Evolutionary conservation across 2,888 invertebrate species (phyloP).

Genomic region (Clunio marinus): DNA sequence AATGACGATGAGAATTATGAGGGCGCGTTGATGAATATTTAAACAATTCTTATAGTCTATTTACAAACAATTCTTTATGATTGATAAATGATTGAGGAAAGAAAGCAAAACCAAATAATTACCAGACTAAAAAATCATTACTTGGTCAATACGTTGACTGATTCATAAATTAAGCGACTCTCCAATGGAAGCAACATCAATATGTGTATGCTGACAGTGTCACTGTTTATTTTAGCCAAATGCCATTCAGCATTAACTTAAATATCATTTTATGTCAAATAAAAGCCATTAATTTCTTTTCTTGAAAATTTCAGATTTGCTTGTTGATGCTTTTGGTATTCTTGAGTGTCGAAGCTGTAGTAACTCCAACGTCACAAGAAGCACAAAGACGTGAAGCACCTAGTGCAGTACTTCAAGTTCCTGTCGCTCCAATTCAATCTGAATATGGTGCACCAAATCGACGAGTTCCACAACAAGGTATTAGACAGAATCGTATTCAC

Average conservation of each 20-base stretch:
- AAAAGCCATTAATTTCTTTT: neutral
- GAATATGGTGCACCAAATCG: constrained; percentile 52
- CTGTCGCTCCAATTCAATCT: constrained; percentile 42
- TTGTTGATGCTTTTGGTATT: neutral
- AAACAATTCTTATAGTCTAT: neutral
- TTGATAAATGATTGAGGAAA: neutral
- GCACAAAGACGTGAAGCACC: constrained; percentile 36
- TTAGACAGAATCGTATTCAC: neutral
- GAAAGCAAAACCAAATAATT: neutral
- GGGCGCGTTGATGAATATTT: constrained; percentile 8
- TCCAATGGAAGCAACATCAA: too few species aligned
- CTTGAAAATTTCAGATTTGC: too few species aligned
- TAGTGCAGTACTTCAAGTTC: neutral
- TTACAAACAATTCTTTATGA: constrained; percentile 3
- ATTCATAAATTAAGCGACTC: too few species aligned
- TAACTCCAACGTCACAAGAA: constrained; percentile 29
- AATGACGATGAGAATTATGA: neutral
- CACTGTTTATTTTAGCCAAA: too few species aligned
- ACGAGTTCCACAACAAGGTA: constrained; percentile 45
- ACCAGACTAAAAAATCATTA: too few species aligned
- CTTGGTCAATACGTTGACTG: too few species aligned
- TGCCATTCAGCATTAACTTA: too few species aligned
- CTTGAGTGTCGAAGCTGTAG: constrained; percentile 26
- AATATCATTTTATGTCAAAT: too few species aligned
- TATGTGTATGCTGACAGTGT: too few species aligned